A percentile compares a stretch with the other conserved stretches of the same genome.
Evolutionary conservation across 2,113 vertebrate genomes (phyloP).

Genomic region (Eulemur rufifrons): DNA sequence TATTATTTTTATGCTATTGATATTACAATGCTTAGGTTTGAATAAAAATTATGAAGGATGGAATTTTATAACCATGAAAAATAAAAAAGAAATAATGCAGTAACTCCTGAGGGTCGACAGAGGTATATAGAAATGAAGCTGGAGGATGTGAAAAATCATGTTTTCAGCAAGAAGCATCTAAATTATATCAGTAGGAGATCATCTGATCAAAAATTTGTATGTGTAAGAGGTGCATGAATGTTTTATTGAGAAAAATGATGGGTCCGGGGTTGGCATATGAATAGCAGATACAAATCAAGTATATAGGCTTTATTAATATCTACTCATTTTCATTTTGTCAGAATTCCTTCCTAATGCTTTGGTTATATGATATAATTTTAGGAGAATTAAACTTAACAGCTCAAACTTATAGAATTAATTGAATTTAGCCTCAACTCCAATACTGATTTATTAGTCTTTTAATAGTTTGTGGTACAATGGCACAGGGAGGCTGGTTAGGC

Average conservation of each 20-base stretch:
- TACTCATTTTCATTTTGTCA: constrained; percentile 2
- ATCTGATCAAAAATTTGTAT: neutral
- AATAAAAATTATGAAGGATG: neutral
- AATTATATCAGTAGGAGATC: neutral
- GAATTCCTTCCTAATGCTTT: neutral
- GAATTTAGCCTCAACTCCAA: neutral
- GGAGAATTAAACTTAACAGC: neutral
- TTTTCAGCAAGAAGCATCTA: neutral
- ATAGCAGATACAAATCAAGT: neutral
- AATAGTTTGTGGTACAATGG: neutral
- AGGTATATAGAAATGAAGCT: neutral
- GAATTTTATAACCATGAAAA: neutral
- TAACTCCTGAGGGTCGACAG: neutral
- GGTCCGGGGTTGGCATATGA: neutral
- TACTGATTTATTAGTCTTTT: neutral
- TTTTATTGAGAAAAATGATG: neutral
- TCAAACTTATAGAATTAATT: neutral
- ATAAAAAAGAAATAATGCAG: neutral
- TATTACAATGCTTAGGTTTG: neutral
- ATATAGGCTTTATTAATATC: neutral
- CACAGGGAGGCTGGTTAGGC: neutral
- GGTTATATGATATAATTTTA: neutral
- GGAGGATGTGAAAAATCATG: neutral
- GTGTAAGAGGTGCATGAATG: neutral
- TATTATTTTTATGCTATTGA: constrained; percentile 3